A percentile compares a stretch with the other conserved stretches of the same genome.
These are phyloP conservation scores for Albula goreensis DNA, from an alignment of 2,113 vertebrate genomes.

Conservation along the genomic window DNA sequence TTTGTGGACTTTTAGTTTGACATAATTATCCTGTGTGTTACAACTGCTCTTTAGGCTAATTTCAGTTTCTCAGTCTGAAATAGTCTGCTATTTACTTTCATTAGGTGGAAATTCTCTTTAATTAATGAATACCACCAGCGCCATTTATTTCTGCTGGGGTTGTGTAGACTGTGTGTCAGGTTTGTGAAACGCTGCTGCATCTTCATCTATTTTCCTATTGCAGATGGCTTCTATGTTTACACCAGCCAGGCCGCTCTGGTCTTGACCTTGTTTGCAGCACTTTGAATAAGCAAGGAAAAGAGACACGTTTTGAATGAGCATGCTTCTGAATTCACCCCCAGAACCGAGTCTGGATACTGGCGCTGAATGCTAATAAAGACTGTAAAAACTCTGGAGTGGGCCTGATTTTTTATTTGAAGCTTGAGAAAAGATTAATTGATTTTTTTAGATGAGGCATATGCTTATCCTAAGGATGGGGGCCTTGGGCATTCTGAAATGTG, in stretches of 20 bases:
- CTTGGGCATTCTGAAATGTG: background rate
- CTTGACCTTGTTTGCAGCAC: slow-evolving; percentile 36
- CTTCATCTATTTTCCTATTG: background rate
- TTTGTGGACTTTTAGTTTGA: too few species aligned
- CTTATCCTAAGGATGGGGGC: background rate
- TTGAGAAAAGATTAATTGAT: background rate
- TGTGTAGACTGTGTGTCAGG: background rate
- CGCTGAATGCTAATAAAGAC: slow-evolving; percentile 43
- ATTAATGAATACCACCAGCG: too few species aligned
- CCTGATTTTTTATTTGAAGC: slow-evolving; percentile 5
- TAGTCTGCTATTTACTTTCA: too few species aligned
- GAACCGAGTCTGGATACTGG: slow-evolving; percentile 29
- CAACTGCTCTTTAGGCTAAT: too few species aligned
- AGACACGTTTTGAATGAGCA: slow-evolving; percentile 37
- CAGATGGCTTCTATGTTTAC: too few species aligned
- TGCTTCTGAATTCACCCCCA: slow-evolving; percentile 10
- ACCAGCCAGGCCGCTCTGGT: background rate
- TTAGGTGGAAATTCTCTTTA: too few species aligned
- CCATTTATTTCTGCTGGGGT: too few species aligned
- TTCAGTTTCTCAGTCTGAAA: too few species aligned
- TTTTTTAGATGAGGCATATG: background rate
- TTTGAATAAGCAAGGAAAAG: slow-evolving; percentile 32
- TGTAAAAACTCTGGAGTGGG: too few species aligned
- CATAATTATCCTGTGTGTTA: too few species aligned
- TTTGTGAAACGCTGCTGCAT: background rate